phyloP scores from a whole-genome alignment of 2,797 vertebrate genomes.

The Serranus cabrilla region DNA sequence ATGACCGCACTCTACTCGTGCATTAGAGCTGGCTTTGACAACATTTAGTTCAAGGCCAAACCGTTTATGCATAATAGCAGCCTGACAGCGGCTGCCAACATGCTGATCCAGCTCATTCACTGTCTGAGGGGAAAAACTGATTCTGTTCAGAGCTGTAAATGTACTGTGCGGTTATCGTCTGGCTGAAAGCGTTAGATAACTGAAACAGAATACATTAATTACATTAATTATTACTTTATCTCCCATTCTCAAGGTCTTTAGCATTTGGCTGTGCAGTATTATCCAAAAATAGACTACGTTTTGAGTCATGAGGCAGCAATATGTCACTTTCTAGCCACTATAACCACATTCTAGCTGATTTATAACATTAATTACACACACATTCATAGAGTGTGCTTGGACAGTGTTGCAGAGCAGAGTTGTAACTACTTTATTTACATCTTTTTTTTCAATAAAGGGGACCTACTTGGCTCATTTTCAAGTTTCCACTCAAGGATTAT shows the following conservation, averaged over 20 bases:
- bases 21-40: slow-evolving; percentile 54
- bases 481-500: no score
- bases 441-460: no score
- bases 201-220: slow-evolving; percentile 1
- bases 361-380: neutral
- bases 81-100: slow-evolving; percentile 51
- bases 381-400: neutral
- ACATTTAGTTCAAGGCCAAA: slow-evolving; percentile 64
- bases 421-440: neutral
- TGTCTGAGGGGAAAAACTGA: slow-evolving; percentile 33
- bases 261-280: neutral
- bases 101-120: slow-evolving; percentile 56
- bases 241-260: neutral
- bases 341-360: neutral
- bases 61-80: slow-evolving; percentile 66
- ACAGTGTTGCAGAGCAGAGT: no score
- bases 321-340: neutral
- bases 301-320: neutral
- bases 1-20: slow-evolving; percentile 46
- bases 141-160: slow-evolving; percentile 19
- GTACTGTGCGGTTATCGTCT: slow-evolving; percentile 16
- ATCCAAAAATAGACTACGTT: neutral
- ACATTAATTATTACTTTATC: neutral
- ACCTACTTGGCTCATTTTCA: no score
- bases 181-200: neutral